phyloP scores from a whole-genome alignment of 2,888 invertebrate genomes.

The Volucella inanis region DNA sequence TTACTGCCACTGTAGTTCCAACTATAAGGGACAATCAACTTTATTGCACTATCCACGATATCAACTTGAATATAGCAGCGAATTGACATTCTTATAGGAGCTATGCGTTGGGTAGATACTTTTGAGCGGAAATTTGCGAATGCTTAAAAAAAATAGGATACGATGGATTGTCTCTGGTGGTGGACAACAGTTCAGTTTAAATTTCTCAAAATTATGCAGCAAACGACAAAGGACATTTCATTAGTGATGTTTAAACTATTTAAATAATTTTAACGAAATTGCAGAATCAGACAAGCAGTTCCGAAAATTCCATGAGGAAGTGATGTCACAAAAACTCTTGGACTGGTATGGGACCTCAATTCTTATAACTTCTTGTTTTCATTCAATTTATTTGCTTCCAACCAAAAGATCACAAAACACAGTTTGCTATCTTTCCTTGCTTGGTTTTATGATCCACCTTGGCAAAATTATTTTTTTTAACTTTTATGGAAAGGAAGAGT shows the following conservation, averaged over 20 bases:
- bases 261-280: neutral
- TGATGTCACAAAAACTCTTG: conserved; percentile 47
- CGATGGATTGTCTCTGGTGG: conserved; percentile 72
- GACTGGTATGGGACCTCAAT: conserved; percentile 39
- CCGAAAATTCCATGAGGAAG: conserved; percentile 25
- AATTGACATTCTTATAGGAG: conserved; percentile 66
- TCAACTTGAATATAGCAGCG: conserved; percentile 54
- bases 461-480: conserved; percentile 44
- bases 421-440: conserved; percentile 54
- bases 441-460: conserved; percentile 51
- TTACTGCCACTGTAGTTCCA: conserved; percentile 65
- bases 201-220: no score
- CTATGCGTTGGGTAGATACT: conserved; percentile 66
- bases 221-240: no score
- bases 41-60: conserved; percentile 16
- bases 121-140: conserved; percentile 29
- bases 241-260: neutral
- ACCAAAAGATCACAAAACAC: conserved; percentile 38
- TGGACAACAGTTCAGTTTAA: neutral
- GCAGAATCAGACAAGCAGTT: conserved; percentile 15
- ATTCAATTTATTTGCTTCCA: neutral
- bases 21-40: conserved; percentile 73
- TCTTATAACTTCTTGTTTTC: conserved; percentile 45
- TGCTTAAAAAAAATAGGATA: conserved; percentile 69
- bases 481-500: conserved; percentile 51